Percentiles rank a stretch among this genome's conserved stretches.
These are phyloP conservation scores for Pyrocoelia pectoralis DNA, from an alignment of 2,888 invertebrate species.

Conservation along the genomic window DNA sequence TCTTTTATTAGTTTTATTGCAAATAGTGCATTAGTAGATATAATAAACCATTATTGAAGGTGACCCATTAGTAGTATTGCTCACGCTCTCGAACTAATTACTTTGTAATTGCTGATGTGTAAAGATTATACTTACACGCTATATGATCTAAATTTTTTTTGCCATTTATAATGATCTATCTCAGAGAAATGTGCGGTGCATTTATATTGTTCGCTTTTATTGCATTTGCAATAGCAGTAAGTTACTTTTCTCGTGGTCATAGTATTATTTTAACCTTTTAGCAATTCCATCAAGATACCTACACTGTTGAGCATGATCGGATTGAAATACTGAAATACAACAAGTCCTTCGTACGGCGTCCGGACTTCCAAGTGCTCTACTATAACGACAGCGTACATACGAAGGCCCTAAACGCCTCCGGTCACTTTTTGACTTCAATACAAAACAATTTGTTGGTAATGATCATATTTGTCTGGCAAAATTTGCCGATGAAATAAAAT, in stretches of 20 bases:
- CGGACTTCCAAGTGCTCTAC: background rate
- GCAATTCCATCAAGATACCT: constrained; percentile 21
- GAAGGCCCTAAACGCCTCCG: constrained; percentile 15
- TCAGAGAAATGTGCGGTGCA: background rate
- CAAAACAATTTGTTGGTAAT: background rate
- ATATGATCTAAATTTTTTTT: no score
- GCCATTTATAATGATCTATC: no score
- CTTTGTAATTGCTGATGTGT: background rate
- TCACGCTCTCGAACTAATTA: no score
- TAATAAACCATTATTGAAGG: no score
- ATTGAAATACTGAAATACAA: constrained; percentile 2
- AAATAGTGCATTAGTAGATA: no score
- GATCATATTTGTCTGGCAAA: background rate
- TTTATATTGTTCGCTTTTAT: background rate
- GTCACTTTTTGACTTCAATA: background rate
- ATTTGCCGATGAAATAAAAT: background rate
- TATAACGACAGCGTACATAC: background rate
- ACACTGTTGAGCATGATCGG: constrained; percentile 17
- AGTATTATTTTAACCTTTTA: background rate
- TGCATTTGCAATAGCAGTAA: background rate
- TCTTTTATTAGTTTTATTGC: no score
- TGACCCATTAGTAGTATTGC: no score
- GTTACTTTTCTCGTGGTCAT: background rate
- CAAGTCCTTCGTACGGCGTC: background rate
- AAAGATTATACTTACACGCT: no score